Percentiles rank a stretch among this genome's conserved stretches.
phyloP scores from a whole-genome alignment of 1,140 invertebrate genomes.

The Lethrus apterus region DNA sequence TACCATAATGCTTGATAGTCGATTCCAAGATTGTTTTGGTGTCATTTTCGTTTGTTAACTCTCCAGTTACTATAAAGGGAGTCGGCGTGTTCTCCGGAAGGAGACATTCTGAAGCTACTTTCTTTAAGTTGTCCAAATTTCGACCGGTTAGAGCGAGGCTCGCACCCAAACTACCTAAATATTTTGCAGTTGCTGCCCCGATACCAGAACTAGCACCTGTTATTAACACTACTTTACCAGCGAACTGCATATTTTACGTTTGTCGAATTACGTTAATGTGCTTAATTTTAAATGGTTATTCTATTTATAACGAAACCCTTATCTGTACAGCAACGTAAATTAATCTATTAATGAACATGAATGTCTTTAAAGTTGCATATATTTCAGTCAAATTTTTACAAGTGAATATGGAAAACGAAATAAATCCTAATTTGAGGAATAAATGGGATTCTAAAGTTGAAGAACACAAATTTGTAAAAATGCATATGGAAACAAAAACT shows the following conservation, averaged over 20 bases:
- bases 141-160: slow-evolving; percentile 54
- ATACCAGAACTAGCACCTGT: slow-evolving; percentile 75
- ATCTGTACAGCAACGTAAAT: too few relatives aligned
- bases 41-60: slow-evolving; percentile 70
- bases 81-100: slow-evolving; percentile 31
- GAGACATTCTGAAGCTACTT: slow-evolving; percentile 51
- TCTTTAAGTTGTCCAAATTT: slow-evolving; percentile 56
- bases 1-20: slow-evolving; percentile 61
- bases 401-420: too few relatives aligned
- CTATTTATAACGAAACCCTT: too few relatives aligned
- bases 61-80: slow-evolving; percentile 50
- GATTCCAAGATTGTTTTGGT: slow-evolving; percentile 61
- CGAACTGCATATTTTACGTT: slow-evolving; percentile 41
- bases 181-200: slow-evolving; percentile 62
- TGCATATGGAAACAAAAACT: too few relatives aligned
- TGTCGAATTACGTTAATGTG: too few relatives aligned
- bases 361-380: too few relatives aligned
- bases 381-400: too few relatives aligned
- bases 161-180: slow-evolving; percentile 61
- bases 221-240: slow-evolving; percentile 54
- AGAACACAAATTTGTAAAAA: too few relatives aligned
- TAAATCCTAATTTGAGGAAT: too few relatives aligned
- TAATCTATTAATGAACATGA: too few relatives aligned
- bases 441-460: too few relatives aligned
- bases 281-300: too few relatives aligned